Base-by-base conservation (phyloP, 23 tunicate species). In the Styela plicata region DNA sequence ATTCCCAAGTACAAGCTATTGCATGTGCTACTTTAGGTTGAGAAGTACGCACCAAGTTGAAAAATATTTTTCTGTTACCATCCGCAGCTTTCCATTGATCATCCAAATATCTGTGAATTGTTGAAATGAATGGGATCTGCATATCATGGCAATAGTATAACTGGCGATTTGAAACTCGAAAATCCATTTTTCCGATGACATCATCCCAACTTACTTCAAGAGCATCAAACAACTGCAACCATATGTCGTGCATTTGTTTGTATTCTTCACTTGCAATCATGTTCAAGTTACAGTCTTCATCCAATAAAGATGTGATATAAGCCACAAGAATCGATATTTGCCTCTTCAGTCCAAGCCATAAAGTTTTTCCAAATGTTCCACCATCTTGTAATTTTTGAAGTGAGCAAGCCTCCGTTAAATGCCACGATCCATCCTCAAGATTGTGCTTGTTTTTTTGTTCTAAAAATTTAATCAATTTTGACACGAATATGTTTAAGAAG, bases 391-490 rank as follows among this genome's bases (percentile, higher is more conserved):
- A 69, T 1, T 69, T 66, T 29, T 78, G 70, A 52, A 24, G 57
- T 18, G 84, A 78, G 62, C 94, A 89, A n/a, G 94, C 94, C 61
- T 76, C 94, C 24, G 69, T 33, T 13, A 83, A 74, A 78, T 77
- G 21, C 94, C 94, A 89, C 19, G 30, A 16, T 19, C 27, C 44
- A 1, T 25, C 17, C 61, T 25, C 57, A 17, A 31, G 62, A 26
- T 66, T 17, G 10, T 70, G 52, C 19, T 24, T 34, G 27, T 74
- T 37, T 21, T 71, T 24, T 25, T 87, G 75, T 74, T 63, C 81
- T 3, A 81, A 23, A 16, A 86, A 20, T 3, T 2, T 23, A 26
- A 17, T 24, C 53, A 86, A 81, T 25, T 81, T 80, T 21, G 70
- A 24, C 0, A 74, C 22, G 21, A 82, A 31, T 30, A 86, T 81